Evolutionary conservation across 1,140 invertebrate species (phyloP).

Genomic region (Eupristina koningsbergeri): DNA sequence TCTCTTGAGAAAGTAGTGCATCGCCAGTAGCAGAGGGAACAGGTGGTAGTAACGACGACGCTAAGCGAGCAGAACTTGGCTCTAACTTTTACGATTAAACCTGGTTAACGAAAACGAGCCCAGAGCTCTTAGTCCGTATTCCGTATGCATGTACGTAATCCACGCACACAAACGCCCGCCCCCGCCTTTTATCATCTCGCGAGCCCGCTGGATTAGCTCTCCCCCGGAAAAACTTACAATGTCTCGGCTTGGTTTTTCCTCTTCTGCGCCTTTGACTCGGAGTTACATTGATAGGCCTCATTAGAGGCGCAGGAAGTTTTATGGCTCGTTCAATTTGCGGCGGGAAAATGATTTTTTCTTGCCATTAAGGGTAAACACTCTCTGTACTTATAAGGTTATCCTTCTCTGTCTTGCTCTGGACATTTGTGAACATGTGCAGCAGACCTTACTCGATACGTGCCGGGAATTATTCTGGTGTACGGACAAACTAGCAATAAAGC

Average conservation of each 20-base stretch:
- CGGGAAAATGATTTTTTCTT: slow-evolving; percentile 2
- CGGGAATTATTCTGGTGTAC: slow-evolving; percentile 43
- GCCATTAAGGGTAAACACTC: too few relatives aligned
- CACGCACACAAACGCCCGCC: background rate
- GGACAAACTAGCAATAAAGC: slow-evolving; percentile 45
- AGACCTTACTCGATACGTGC: slow-evolving; percentile 33
- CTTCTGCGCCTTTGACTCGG: too few relatives aligned
- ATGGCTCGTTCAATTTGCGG: background rate
- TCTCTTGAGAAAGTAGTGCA: slow-evolving; percentile 25
- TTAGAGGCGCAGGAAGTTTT: background rate
- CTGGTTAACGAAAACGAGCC: slow-evolving; percentile 38
- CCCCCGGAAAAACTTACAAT: background rate
- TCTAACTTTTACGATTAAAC: slow-evolving; percentile 47
- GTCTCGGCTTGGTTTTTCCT: background rate
- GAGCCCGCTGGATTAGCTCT: background rate
- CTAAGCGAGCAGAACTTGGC: slow-evolving; percentile 36
- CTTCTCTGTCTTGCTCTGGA: too few relatives aligned
- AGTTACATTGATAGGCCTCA: background rate
- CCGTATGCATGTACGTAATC: background rate
- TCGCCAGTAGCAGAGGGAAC: slow-evolving; percentile 13
- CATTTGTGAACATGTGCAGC: background rate
- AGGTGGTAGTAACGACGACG: slow-evolving; percentile 41
- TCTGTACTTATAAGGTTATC: background rate
- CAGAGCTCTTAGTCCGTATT: background rate
- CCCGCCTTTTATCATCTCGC: slow-evolving; percentile 8